phyloP scores from a whole-genome alignment of 2,888 invertebrate species.

The Phasia obesa region DNA sequence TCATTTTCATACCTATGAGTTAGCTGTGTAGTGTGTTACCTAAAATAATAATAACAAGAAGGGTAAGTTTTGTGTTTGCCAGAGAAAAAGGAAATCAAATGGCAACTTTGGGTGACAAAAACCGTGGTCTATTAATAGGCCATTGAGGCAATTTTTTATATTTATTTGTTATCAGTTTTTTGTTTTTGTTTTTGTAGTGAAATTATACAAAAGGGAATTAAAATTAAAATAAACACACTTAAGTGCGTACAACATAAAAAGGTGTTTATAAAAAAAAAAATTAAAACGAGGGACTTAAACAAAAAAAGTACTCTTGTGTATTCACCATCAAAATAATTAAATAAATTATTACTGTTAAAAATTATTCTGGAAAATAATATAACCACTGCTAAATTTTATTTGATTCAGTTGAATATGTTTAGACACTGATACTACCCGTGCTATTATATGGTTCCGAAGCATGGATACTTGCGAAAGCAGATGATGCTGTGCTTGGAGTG shows the following conservation, averaged over 20 bases:
- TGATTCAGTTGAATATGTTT: too few species aligned
- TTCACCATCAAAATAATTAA: too few species aligned
- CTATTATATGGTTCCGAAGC: too few species aligned
- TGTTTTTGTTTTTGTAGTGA: slow-evolving; percentile 1
- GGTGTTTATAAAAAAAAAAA: neutral
- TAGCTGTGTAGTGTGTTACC: neutral
- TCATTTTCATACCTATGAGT: neutral
- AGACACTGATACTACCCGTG: too few species aligned
- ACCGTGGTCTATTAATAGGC: slow-evolving; percentile 71
- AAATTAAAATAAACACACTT: neutral
- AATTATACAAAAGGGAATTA: slow-evolving; percentile 42
- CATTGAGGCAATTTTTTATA: slow-evolving; percentile 68
- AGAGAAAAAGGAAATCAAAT: slow-evolving; percentile 46
- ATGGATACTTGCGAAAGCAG: too few species aligned
- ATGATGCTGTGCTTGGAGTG: too few species aligned
- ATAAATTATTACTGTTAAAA: too few species aligned
- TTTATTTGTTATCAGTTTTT: slow-evolving; percentile 44
- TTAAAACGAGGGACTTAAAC: too few species aligned
- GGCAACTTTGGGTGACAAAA: slow-evolving; percentile 69
- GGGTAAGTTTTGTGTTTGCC: slow-evolving; percentile 29
- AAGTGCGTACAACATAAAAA: neutral
- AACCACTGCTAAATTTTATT: too few species aligned
- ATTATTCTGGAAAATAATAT: too few species aligned
- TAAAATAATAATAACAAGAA: neutral
- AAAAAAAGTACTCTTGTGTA: too few species aligned